These are phyloP conservation scores for Epistrophella euchroma DNA, from an alignment of 2,888 invertebrate species.

Conservation along the genomic window DNA sequence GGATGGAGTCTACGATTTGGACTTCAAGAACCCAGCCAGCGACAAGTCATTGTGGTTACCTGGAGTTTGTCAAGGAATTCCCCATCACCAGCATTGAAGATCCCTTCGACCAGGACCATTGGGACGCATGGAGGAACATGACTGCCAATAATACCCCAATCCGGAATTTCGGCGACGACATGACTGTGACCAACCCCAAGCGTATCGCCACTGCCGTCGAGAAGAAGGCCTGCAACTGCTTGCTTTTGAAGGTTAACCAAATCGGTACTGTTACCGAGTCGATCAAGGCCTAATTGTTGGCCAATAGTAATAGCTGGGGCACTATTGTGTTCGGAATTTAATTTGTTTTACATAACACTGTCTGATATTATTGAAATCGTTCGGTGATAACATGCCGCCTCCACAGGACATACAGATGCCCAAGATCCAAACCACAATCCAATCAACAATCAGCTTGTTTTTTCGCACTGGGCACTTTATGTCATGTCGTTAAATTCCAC, in stretches of 20 bases:
- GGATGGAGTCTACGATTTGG: constrained; percentile 93
- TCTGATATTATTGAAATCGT: no score
- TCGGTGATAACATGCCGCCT: no score
- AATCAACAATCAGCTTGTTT: no score
- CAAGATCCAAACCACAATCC: no score
- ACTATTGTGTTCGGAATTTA: constrained; percentile 99
- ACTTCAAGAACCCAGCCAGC: constrained; percentile 98
- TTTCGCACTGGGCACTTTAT: no score
- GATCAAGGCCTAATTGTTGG: constrained; percentile 95
- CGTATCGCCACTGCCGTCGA: constrained; percentile 97
- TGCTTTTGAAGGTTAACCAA: constrained; percentile 99
- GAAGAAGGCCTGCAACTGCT: constrained; percentile 98
- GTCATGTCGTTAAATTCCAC: no score
- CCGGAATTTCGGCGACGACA: constrained; percentile 97
- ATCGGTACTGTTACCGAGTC: constrained; percentile 99
- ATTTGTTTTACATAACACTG: no score
- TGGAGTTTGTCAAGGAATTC: constrained; percentile 95
- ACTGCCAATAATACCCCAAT: constrained; percentile 91
- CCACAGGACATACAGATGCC: no score
- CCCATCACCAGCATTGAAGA: constrained; percentile 99
- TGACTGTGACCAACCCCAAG: constrained; percentile 97
- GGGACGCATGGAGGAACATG: constrained; percentile 95
- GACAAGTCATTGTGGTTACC: constrained; percentile 93
- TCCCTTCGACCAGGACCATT: constrained; percentile 99
- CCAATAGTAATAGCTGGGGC: constrained; percentile 97